Evolutionary conservation across 2,888 invertebrate species (phyloP).

Genomic region (Rotaria macrura): DNA sequence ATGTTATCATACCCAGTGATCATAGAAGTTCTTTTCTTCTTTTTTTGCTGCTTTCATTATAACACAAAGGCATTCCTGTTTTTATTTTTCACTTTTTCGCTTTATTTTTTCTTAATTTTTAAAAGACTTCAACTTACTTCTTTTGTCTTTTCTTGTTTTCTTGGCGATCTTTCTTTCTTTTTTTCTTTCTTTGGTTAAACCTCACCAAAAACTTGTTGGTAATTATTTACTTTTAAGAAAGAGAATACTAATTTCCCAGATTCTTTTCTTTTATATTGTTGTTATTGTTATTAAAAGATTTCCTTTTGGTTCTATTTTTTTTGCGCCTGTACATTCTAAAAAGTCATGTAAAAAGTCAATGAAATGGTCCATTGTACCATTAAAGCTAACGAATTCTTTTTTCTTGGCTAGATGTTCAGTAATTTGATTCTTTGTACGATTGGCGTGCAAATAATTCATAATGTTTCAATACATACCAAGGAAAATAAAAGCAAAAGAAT

Average conservation of each 20-base stretch:
- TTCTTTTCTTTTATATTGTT: background rate
- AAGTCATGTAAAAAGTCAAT: background rate
- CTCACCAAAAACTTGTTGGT: background rate
- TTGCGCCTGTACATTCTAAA: background rate
- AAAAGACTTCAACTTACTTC: background rate
- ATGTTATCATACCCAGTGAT: background rate
- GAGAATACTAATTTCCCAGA: background rate
- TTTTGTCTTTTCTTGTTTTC: background rate
- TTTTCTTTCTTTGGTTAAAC: background rate
- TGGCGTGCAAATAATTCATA: background rate
- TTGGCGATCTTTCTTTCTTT: background rate
- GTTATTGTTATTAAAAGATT: background rate
- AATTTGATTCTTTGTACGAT: background rate
- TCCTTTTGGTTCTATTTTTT: background rate
- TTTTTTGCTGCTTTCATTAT: background rate
- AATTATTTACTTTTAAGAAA: background rate
- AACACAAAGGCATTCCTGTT: background rate
- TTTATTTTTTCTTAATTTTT: background rate
- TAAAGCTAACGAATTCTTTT: background rate
- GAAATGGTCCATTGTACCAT: background rate
- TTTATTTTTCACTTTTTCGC: background rate
- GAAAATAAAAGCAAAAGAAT: background rate
- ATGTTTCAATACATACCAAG: background rate
- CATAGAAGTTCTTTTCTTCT: background rate
- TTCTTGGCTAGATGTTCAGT: background rate